Conservation (phyloP, 2,113 vertebrate species). For the Clupea harengus region DNA sequence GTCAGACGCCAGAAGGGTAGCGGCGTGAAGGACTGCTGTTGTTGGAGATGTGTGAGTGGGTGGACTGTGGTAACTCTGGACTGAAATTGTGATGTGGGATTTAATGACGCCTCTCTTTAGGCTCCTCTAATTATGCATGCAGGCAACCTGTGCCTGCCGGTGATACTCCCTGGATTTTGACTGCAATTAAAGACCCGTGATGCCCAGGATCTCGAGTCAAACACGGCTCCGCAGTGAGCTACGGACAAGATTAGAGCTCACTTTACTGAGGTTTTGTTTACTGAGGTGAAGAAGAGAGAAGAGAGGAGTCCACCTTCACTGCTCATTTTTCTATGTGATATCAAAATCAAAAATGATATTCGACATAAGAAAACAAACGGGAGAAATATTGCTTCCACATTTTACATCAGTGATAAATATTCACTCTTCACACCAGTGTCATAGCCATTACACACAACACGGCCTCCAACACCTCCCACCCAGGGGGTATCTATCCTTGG, state of each 20-base stretch:
- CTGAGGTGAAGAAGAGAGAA: neutral
- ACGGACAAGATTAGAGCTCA: conserved; percentile 9
- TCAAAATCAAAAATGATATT: neutral
- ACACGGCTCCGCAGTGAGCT: neutral
- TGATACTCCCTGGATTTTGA: neutral
- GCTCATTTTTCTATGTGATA: neutral
- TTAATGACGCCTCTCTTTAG: conserved; percentile 7
- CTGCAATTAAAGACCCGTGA: neutral
- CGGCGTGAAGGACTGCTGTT: neutral
- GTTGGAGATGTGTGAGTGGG: neutral
- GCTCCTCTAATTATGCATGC: neutral
- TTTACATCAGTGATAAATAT: neutral
- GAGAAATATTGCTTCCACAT: neutral
- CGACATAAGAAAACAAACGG: neutral
- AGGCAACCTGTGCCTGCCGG: neutral
- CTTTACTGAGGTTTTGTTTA: no score
- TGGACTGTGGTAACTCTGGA: neutral
- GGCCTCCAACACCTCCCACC: neutral
- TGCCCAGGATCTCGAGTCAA: conserved; percentile 4
- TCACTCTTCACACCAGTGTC: neutral
- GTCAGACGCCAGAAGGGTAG: neutral
- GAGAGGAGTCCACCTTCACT: neutral
- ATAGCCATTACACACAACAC: neutral
- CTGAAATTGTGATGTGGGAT: conserved; percentile 17
- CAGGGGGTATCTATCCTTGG: neutral